Conservation (phyloP, 2,113 vertebrate species). For the Corythaeola cristata region DNA sequence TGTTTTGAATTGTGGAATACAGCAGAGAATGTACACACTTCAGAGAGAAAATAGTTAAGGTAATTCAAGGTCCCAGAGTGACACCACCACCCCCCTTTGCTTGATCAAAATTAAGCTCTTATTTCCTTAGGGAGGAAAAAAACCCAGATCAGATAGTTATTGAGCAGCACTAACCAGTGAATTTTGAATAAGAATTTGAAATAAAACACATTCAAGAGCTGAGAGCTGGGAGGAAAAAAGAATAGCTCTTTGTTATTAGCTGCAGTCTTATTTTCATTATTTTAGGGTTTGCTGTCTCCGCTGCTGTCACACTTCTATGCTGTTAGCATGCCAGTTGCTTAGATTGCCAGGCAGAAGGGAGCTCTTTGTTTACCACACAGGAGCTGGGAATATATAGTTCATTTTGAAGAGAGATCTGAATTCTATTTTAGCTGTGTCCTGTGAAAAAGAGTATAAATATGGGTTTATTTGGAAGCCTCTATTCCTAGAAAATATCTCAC, state of each 20-base stretch:
- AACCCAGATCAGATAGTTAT: not conserved
- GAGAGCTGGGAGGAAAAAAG: not conserved
- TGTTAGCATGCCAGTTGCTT: not conserved
- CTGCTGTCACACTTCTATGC: not conserved
- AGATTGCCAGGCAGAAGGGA: not conserved
- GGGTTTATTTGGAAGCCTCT: not conserved
- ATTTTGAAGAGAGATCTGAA: conserved; percentile 20
- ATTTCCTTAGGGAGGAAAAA: not conserved
- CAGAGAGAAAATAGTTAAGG: not conserved
- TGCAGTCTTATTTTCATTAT: conserved; percentile 14
- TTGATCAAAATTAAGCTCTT: conserved; percentile 20
- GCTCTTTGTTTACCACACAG: conserved; percentile 21
- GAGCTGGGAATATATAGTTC: not conserved
- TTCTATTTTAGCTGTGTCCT: conserved; percentile 19
- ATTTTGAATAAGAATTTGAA: conserved; percentile 21
- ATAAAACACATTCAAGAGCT: not conserved
- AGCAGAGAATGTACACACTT: not conserved
- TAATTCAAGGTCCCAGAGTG: not conserved
- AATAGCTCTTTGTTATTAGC: conserved; percentile 1
- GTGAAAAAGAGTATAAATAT: not conserved
- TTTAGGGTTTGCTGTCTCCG: not conserved
- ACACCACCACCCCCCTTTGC: not conserved
- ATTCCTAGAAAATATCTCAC: conserved; percentile 20
- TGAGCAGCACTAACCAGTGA: not conserved
- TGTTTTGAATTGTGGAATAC: not conserved